Percentiles rank a stretch among this genome's conserved stretches.
phyloP scores from a whole-genome alignment of 2,113 vertebrate genomes.

The Pelecanus crispus region DNA sequence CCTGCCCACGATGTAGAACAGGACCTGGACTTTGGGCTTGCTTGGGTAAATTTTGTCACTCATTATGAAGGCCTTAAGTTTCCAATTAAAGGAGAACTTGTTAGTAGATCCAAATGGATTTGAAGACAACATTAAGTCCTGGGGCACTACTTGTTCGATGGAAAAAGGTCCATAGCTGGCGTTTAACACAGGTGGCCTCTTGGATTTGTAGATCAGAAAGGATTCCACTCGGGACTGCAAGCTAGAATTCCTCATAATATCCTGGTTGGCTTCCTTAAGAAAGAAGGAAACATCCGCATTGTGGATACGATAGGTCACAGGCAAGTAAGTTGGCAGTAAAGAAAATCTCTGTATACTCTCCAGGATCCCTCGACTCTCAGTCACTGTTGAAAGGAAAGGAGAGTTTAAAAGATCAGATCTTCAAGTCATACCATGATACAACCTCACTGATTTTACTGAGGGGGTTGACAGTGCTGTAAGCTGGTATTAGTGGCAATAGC shows the following conservation, averaged over 20 bases:
- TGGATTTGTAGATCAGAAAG: slow-evolving; percentile 82
- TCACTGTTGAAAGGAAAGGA: slow-evolving; percentile 72
- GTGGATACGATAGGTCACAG: slow-evolving; percentile 82
- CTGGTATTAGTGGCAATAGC: neutral
- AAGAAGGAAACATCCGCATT: slow-evolving; percentile 82
- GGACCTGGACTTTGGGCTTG: slow-evolving; percentile 82
- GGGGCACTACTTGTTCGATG: slow-evolving; percentile 73
- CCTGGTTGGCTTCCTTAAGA: slow-evolving; percentile 90
- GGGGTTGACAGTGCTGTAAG: neutral
- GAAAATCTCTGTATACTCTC: slow-evolving; percentile 79
- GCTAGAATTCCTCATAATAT: slow-evolving; percentile 93
- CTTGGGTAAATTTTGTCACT: slow-evolving; percentile 77
- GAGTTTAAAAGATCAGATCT: neutral
- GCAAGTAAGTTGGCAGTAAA: slow-evolving; percentile 83
- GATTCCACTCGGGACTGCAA: slow-evolving; percentile 87
- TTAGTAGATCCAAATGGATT: slow-evolving; percentile 69
- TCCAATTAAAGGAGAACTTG: slow-evolving; percentile 83
- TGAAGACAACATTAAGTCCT: slow-evolving; percentile 76
- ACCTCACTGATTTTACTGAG: neutral
- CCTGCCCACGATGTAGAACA: slow-evolving; percentile 85
- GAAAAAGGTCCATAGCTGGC: slow-evolving; percentile 83
- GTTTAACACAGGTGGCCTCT: slow-evolving; percentile 75
- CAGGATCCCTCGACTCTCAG: slow-evolving; percentile 78
- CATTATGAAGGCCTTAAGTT: slow-evolving; percentile 79
- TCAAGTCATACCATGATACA: neutral